Evolutionary conservation across 2,797 vertebrate species (phyloP).

Genomic region (Echiichthys vipera): DNA sequence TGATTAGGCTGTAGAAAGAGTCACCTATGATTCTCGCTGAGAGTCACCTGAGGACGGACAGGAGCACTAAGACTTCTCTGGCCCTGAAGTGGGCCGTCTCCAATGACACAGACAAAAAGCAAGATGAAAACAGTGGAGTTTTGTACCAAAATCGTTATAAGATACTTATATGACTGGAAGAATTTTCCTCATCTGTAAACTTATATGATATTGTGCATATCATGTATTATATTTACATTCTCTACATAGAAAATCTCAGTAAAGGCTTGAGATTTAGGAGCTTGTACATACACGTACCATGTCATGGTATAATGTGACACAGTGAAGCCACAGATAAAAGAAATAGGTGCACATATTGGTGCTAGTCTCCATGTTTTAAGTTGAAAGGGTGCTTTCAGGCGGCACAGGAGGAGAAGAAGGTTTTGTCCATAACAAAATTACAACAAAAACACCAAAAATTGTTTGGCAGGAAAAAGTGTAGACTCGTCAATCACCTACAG

Average conservation of each 20-base stretch:
- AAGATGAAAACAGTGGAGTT: conserved; percentile 35
- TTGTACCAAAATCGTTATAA: conserved; percentile 65
- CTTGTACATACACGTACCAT: conserved; percentile 72
- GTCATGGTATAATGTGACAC: conserved; percentile 54
- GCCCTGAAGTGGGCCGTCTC: conserved; percentile 19
- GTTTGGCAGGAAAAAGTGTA: conserved; percentile 34
- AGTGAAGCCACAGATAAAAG: conserved; percentile 56
- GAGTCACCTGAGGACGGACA: conserved; percentile 44
- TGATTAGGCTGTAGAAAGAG: conserved; percentile 24
- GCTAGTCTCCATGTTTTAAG: conserved; percentile 63
- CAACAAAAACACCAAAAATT: conserved; percentile 52
- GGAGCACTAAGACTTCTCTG: conserved; percentile 46
- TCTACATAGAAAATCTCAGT: conserved; percentile 69
- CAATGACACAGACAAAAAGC: conserved; percentile 4
- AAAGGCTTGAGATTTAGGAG: conserved; percentile 63
- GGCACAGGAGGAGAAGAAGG: conserved; percentile 23
- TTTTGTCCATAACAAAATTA: conserved; percentile 32
- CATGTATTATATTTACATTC: conserved; percentile 83
- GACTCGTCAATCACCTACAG: not conserved
- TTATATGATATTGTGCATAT: conserved; percentile 78
- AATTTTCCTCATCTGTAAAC: conserved; percentile 59
- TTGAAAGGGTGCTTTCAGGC: conserved; percentile 46
- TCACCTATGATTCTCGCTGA: conserved; percentile 5
- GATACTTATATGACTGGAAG: conserved; percentile 54
- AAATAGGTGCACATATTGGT: conserved; percentile 69